Conservation (phyloP, 2,113 vertebrate species). For the Pangasianodon hypophthalmus region DNA sequence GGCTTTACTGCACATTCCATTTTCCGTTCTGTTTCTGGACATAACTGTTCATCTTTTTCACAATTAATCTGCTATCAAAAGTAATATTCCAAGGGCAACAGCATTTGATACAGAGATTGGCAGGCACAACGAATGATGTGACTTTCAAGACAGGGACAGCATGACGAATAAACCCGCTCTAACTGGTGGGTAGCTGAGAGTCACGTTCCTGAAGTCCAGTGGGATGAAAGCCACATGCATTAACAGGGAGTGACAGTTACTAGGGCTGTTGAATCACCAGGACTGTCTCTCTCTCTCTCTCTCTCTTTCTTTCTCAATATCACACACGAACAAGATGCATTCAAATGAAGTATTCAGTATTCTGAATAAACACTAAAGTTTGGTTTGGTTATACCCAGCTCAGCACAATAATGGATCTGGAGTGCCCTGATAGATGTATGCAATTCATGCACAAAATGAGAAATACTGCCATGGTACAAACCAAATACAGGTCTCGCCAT, state of each 20-base stretch:
- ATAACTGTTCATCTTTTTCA: not conserved
- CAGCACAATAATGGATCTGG: not conserved
- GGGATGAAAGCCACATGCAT: slow-evolving; percentile 52
- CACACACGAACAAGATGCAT: not conserved
- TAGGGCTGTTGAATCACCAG: slow-evolving; percentile 38
- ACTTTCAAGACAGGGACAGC: slow-evolving; percentile 8
- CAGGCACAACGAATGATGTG: slow-evolving; percentile 12
- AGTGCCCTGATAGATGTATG: not conserved
- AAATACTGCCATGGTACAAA: not conserved
- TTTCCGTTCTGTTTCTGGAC: not conserved
- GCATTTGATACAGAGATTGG: slow-evolving; percentile 2
- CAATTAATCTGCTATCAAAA: not conserved
- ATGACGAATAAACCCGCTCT: not conserved
- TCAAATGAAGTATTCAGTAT: not conserved
- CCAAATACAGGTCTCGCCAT: not conserved
- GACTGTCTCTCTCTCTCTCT: slow-evolving; percentile 5
- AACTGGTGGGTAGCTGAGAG: slow-evolving; percentile 21
- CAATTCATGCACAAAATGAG: not conserved
- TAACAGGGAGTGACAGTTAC: slow-evolving; percentile 51
- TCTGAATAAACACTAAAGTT: not conserved
- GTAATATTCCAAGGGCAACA: slow-evolving; percentile 7
- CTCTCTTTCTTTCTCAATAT: not conserved
- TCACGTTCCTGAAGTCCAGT: slow-evolving; percentile 20
- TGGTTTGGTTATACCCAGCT: not conserved
- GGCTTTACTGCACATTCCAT: not conserved